These are phyloP conservation scores for Apteryx owenii DNA, from an alignment of 2,113 vertebrate genomes.

Conservation along the genomic window DNA sequence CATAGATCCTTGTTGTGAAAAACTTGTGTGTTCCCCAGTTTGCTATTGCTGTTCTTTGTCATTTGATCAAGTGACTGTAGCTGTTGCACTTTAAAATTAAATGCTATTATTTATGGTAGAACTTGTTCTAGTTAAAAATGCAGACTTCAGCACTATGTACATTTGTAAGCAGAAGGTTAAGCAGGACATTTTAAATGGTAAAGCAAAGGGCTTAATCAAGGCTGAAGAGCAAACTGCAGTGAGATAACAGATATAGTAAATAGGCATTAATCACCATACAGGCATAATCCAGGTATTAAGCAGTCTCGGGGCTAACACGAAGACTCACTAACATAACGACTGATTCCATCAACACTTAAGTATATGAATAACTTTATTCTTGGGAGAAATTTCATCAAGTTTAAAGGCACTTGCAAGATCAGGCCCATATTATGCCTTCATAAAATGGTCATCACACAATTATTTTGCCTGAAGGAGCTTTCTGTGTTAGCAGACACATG, in stretches of 20 bases:
- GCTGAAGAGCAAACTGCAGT: conserved; percentile 55
- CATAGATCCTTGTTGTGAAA: neutral
- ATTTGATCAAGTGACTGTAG: conserved; percentile 67
- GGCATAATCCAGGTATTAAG: conserved; percentile 55
- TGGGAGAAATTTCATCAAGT: neutral
- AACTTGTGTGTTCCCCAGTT: neutral
- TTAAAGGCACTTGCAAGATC: neutral
- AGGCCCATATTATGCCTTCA: neutral
- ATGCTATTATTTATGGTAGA: conserved; percentile 61
- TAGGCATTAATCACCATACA: conserved; percentile 63
- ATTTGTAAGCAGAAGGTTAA: conserved; percentile 65
- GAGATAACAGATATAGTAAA: conserved; percentile 45
- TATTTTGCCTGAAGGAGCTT: conserved; percentile 15
- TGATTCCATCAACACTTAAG: neutral
- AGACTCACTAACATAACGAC: conserved; percentile 45
- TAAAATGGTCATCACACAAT: neutral
- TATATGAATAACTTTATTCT: conserved; percentile 39
- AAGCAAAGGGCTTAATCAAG: conserved; percentile 72
- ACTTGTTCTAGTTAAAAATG: conserved; percentile 58
- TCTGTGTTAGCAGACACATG: neutral
- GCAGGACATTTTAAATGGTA: conserved; percentile 69
- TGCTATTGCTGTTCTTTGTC: conserved; percentile 32
- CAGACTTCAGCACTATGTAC: conserved; percentile 60
- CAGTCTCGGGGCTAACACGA: conserved; percentile 47
- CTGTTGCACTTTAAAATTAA: conserved; percentile 69